Evolutionary conservation across 2,113 vertebrate species (phyloP), one percentile per base, ranked within the genome.

Genomic region (Typhlomys cinereus): DNA sequence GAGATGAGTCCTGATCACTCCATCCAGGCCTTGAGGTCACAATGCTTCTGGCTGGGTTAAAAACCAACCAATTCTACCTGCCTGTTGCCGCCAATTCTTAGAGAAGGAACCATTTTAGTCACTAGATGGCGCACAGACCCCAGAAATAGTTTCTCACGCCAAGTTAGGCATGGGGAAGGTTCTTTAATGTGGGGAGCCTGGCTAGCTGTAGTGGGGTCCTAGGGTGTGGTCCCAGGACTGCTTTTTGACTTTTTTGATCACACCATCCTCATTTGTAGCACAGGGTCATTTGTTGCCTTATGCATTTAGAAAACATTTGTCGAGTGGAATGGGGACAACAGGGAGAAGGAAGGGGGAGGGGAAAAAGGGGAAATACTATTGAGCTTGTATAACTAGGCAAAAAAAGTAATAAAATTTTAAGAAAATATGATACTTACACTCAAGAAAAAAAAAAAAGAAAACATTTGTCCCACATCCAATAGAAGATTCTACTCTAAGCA

Each of bases 281-380:
- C 52, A 81, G 41, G 5, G n/a, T 12, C 70, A 50, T 23, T 81
- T 10, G 17, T 17, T 0, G 10, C 62, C 52, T 76, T n/a, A 4
- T 69, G 74, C 18, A 54, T 41, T 91, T n/a, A 46, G 57, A 59
- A 67, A 91, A 75, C n/a, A 54, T 79, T 88, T 90, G 31, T n/a
- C 31, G n/a, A n/a, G n/a, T n/a, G n/a, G n/a, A n/a, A n/a, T n/a
- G n/a, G n/a, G n/a, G n/a, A n/a, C n/a, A n/a, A n/a, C n/a, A n/a
- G n/a, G n/a, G n/a, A n/a, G n/a, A n/a, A n/a, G n/a, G n/a, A n/a
- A n/a, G n/a, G n/a, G n/a, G n/a, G n/a, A n/a, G n/a, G n/a, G n/a
- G n/a, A n/a, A n/a, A n/a, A n/a, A n/a, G n/a, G n/a, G n/a, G n/a
- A n/a, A n/a, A n/a, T n/a, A n/a, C n/a, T n/a, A n/a, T n/a, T n/a